Base-by-base conservation (phyloP, 2,888 invertebrate species). In the Drosophila gaucha region DNA sequence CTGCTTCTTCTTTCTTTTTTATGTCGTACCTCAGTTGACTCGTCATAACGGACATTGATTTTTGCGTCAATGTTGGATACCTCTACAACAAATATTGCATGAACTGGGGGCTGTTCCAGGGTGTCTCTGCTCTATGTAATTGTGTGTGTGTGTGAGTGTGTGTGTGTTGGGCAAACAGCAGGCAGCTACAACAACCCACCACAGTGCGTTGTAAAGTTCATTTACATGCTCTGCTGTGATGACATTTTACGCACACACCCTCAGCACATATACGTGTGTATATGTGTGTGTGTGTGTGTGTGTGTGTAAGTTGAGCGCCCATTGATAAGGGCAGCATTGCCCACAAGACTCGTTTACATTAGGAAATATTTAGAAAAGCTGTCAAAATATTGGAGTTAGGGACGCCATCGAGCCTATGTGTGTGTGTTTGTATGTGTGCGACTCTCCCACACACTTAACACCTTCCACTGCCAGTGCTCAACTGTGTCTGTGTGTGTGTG, bases 201-300 rank as follows among this genome's bases (percentile, higher is more conserved):
- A 73, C 69, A 80, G 67, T 67, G 67, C 69, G 79, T 77, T 80
- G 74, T 72, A 88, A 85, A 88, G 86, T 89, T 88, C 89, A 88
- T 88, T 88, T 88, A 88, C 88, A 88, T 86, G 89, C 70, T 68
- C 51, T 38, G 72, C 80, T 80, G 71, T 86, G 82, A 82, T 87
- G 87, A 86, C 89, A 87, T 86, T 88, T 73, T 55, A 67, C 68
- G 60, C 77, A 67, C 51, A 62, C 60, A 68, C 64, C 67, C 66
- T 50, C 54, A 59, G 65, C 33, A 43, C 20, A 46, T 28, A 20
- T 20, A 20, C 9, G 20, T 38, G 20, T 14, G 43, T 55, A 18
- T 36, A 41, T 46, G 28, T 54, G 47, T 63, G 39, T 66, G 63
- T 59, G 52, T 28, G 35, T 38, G 58, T 57, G 18, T 46, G 54